Conservation (phyloP, 1,140 invertebrate genomes). For the honey bee (Apis mellifera) region DNA sequence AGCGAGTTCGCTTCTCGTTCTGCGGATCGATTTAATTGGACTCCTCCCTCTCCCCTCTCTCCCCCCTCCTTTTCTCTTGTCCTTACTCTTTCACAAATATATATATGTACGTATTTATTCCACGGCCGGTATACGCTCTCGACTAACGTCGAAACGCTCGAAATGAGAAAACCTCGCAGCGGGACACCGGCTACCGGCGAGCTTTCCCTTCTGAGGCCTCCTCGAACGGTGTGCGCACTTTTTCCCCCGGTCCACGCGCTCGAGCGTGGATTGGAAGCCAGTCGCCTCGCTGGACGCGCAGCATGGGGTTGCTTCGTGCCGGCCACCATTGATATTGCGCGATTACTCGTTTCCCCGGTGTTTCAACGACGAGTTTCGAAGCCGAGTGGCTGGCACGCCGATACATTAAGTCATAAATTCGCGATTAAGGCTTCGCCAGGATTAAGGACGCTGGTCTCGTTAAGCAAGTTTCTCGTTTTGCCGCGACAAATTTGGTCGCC, state of each 20-base stretch:
- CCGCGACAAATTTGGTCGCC: neutral
- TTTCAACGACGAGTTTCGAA: conserved; percentile 32
- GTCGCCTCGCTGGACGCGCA: neutral
- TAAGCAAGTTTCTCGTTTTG: neutral
- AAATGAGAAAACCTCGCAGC: conserved; percentile 48
- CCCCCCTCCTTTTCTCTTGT: too few species aligned
- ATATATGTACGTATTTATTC: conserved; percentile 25
- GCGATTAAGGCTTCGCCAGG: neutral
- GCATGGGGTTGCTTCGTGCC: conserved; percentile 36
- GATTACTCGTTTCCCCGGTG: conserved; percentile 39
- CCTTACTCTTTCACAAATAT: conserved; percentile 12
- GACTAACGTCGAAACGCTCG: conserved; percentile 45
- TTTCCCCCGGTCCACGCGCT: conserved; percentile 30
- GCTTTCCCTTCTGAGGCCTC: conserved; percentile 24
- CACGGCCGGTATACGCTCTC: conserved; percentile 4
- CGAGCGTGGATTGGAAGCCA: conserved; percentile 1
- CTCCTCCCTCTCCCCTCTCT: neutral
- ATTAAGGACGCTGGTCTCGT: neutral
- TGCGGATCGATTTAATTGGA: conserved; percentile 63
- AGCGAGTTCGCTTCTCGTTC: conserved; percentile 10
- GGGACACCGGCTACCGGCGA: conserved; percentile 43
- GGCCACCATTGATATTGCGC: conserved; percentile 36
- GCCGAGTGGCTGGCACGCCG: neutral
- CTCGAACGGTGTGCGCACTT: neutral
- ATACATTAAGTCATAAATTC: conserved; percentile 41